Conservation (phyloP, 92 coral and sea anemone species). For the Porites cylindrica region DNA sequence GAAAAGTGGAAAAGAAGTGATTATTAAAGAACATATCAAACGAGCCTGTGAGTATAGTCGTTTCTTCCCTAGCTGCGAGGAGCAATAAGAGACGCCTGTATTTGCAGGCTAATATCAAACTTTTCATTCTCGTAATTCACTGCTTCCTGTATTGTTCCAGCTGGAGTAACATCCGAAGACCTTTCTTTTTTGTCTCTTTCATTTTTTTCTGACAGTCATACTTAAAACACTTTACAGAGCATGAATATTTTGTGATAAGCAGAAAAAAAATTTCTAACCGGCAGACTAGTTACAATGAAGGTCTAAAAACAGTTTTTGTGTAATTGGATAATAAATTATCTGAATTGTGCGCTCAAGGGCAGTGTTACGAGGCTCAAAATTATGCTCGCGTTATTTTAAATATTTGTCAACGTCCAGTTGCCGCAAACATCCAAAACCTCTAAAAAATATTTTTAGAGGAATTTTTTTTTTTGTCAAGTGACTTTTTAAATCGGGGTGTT, state of each 20-base stretch:
- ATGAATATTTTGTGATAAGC: neutral
- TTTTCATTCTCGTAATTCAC: no score
- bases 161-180: neutral
- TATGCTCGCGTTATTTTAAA: neutral
- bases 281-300: neutral
- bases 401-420: conserved; percentile 23
- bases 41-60: no score
- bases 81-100: no score
- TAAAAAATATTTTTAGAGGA: neutral
- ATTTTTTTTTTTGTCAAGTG: neutral
- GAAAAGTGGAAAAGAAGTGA: no score
- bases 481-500: conserved; percentile 1
- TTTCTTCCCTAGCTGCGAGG: no score
- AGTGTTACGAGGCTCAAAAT: neutral
- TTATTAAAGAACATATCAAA: no score
- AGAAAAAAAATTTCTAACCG: neutral
- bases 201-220: neutral
- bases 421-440: conserved; percentile 8
- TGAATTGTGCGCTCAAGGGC: conserved; percentile 1
- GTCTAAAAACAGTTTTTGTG: no score
- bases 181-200: neutral
- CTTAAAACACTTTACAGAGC: neutral
- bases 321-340: no score
- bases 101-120: no score
- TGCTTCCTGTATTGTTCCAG: neutral